Conservation (phyloP, 2,888 invertebrate genomes). For the Nymphalis c-album region DNA sequence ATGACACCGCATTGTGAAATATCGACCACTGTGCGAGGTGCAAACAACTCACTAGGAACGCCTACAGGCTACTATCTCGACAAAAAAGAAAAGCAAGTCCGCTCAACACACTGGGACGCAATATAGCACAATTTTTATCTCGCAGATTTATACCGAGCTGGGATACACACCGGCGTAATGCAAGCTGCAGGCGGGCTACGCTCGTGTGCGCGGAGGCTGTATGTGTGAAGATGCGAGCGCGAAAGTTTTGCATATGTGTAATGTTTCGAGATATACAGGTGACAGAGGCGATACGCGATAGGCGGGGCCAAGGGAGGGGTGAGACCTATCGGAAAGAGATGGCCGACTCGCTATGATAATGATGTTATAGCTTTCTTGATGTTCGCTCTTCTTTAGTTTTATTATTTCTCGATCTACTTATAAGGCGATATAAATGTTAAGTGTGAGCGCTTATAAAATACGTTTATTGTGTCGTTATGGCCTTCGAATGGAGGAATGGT, state of each 20-base stretch:
- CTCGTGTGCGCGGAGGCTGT: slow-evolving; percentile 52
- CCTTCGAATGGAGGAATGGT: slow-evolving; percentile 62
- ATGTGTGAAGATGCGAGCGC: slow-evolving; percentile 65
- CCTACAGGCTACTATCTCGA: slow-evolving; percentile 69
- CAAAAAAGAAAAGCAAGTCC: slow-evolving; percentile 65
- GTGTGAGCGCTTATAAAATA: slow-evolving; percentile 79
- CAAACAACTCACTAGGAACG: slow-evolving; percentile 79
- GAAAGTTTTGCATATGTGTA: slow-evolving; percentile 82
- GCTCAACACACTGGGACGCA: slow-evolving; percentile 57
- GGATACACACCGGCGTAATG: slow-evolving; percentile 36
- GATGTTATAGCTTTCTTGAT: slow-evolving; percentile 82
- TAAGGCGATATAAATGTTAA: slow-evolving; percentile 80
- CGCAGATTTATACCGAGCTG: slow-evolving; percentile 71
- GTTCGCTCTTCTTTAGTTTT: slow-evolving; percentile 78
- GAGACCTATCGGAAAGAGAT: slow-evolving; percentile 80
- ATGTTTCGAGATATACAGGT: slow-evolving; percentile 82
- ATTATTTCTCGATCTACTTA: slow-evolving; percentile 81
- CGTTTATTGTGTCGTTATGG: slow-evolving; percentile 77
- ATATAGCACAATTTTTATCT: slow-evolving; percentile 80
- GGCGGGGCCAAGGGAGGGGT: slow-evolving; percentile 77
- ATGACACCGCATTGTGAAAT: slow-evolving; percentile 69
- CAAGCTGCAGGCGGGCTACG: slow-evolving; percentile 37
- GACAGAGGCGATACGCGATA: slow-evolving; percentile 77
- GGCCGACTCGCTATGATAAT: slow-evolving; percentile 80
- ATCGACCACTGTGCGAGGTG: slow-evolving; percentile 79